Conservation (phyloP, 2,113 vertebrate genomes). For the Abramis brama region DNA sequence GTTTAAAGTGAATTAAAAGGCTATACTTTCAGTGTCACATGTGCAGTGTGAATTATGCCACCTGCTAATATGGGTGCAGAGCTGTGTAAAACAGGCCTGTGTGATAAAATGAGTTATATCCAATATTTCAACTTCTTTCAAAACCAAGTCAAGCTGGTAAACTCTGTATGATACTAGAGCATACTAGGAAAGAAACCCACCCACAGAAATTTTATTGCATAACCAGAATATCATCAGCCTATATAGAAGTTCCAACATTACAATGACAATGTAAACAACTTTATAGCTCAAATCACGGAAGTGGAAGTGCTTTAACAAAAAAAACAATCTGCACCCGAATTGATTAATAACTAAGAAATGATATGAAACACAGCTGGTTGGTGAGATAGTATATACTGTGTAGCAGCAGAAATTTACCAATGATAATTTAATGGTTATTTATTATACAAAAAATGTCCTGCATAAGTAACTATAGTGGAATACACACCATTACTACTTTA, state of each 20-base stretch:
- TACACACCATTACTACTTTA: neutral
- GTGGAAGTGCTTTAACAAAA: neutral
- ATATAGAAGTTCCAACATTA: neutral
- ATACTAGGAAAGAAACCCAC: neutral
- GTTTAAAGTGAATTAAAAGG: no score
- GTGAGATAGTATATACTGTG: no score
- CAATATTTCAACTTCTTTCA: neutral
- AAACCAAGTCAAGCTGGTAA: neutral
- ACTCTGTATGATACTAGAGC: no score
- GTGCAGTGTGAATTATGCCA: neutral
- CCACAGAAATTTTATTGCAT: neutral
- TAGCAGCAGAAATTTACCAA: neutral
- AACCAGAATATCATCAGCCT: neutral
- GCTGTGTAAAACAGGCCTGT: neutral
- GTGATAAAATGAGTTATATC: neutral
- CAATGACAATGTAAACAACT: neutral
- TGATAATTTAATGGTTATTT: neutral
- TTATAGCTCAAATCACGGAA: neutral
- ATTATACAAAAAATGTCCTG: neutral
- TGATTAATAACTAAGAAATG: no score
- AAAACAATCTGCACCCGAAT: no score
- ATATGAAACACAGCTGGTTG: no score
- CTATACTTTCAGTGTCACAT: no score
- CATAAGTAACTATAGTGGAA: neutral
- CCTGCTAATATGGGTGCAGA: neutral